Conservation (phyloP, 2,113 vertebrate genomes). For the Calidris pugnax region DNA sequence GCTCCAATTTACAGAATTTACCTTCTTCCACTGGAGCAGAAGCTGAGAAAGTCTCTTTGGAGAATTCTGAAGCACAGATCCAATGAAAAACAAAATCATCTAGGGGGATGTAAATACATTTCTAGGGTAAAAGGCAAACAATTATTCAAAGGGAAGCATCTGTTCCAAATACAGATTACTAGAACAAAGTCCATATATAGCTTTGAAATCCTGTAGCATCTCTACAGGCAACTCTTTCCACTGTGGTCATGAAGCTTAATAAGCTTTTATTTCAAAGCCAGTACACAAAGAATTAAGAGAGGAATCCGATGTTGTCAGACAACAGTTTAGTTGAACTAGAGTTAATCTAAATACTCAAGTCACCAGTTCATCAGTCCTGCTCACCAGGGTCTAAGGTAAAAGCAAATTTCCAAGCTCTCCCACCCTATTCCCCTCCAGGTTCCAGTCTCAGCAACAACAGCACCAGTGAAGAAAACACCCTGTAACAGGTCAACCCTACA, state of each 20-base stretch:
- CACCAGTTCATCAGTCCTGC: not conserved
- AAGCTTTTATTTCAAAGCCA: constrained; percentile 25
- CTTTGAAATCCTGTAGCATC: not conserved
- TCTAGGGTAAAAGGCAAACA: constrained; percentile 14
- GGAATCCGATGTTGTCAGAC: not conserved
- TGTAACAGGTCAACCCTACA: not conserved
- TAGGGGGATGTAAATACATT: not conserved
- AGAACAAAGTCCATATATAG: constrained; percentile 22
- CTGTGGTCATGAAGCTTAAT: not conserved
- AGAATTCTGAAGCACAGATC: not conserved
- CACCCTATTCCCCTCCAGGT: not conserved
- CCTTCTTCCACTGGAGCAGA: not conserved
- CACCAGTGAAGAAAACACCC: not conserved
- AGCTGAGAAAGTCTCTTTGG: not conserved
- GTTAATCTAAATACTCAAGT: constrained; percentile 2
- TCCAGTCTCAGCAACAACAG: not conserved
- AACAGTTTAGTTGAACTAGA: not conserved
- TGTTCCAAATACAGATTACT: not conserved
- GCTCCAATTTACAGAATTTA: not conserved
- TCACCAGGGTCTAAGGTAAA: not conserved
- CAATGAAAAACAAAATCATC: not conserved
- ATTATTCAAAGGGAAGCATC: not conserved
- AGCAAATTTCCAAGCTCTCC: not conserved
- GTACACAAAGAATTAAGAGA: constrained; percentile 22
- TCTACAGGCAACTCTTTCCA: constrained; percentile 29